A percentile compares a stretch with the other conserved stretches of the same genome.
Conservation (phyloP, 1,140 invertebrate genomes). For the Achroia grisella region DNA sequence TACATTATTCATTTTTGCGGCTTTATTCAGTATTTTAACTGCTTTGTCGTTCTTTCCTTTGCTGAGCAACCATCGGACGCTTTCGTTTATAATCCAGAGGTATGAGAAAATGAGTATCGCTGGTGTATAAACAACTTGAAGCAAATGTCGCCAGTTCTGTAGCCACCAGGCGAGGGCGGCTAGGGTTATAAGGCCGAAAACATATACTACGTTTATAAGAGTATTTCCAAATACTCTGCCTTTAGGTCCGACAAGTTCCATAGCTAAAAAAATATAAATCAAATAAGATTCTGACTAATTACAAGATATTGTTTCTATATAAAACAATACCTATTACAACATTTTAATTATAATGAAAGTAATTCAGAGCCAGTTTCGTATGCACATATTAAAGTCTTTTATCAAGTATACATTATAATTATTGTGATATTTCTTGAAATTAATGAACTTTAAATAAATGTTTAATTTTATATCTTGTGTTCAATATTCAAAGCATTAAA, state of each 20-base stretch:
- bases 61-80: conserved; percentile 84
- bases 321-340: too few relatives aligned
- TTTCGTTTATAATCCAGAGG: conserved; percentile 79
- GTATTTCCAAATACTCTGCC: conserved; percentile 84
- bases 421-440: too few relatives aligned
- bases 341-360: too few relatives aligned
- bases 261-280: conserved; percentile 71
- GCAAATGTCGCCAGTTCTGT: conserved; percentile 80
- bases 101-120: conserved; percentile 79
- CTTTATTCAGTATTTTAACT: conserved; percentile 74
- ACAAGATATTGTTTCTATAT: too few relatives aligned
- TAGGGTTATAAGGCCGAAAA: conserved; percentile 80
- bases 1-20: conserved; percentile 81
- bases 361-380: too few relatives aligned
- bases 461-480: too few relatives aligned
- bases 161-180: conserved; percentile 80
- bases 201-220: conserved; percentile 81
- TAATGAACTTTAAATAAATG: too few relatives aligned
- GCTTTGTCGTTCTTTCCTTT: conserved; percentile 74
- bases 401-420: too few relatives aligned
- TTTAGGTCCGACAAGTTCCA: conserved; percentile 85
- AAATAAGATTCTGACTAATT: too few relatives aligned
- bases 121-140: conserved; percentile 80
- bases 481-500: too few relatives aligned
- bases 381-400: too few relatives aligned